Conservation (phyloP, 1,140 invertebrate species). For the Aphaenogaster ashmeadi region DNA sequence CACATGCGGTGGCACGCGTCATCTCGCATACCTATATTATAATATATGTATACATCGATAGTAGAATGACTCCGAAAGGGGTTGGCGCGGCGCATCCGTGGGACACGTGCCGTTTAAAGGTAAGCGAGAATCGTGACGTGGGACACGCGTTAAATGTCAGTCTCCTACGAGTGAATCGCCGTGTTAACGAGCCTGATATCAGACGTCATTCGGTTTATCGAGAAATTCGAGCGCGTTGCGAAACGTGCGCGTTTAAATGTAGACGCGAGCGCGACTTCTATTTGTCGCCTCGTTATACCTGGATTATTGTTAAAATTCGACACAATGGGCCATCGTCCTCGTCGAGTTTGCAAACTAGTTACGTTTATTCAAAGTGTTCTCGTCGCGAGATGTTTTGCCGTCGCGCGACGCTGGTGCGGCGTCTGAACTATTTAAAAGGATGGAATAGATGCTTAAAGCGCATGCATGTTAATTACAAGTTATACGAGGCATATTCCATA, state of each 20-base stretch:
- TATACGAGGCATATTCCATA: neutral
- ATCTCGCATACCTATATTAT: too few species aligned
- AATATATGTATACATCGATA: neutral
- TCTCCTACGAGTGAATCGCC: neutral
- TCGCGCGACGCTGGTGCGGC: neutral
- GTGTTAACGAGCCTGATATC: neutral
- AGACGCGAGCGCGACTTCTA: neutral
- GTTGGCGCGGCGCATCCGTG: neutral
- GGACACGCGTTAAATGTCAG: conserved; percentile 24
- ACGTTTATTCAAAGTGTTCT: neutral
- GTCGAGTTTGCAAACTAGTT: conserved; percentile 18
- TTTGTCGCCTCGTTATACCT: neutral
- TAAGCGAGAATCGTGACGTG: conserved; percentile 30
- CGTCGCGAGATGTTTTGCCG: conserved; percentile 21
- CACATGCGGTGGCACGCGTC: neutral
- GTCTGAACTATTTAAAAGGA: conserved; percentile 25
- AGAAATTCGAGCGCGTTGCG: neutral
- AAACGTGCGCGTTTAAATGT: neutral
- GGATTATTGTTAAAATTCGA: neutral
- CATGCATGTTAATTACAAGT: conserved; percentile 45
- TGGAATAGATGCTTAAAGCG: conserved; percentile 21
- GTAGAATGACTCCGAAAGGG: neutral
- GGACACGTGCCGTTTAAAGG: conserved; percentile 29
- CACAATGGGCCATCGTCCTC: neutral
- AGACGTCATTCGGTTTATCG: neutral